A percentile compares a stretch with the other conserved stretches of the same genome.
These are phyloP conservation scores for Capromys pilorides DNA, from an alignment of 2,797 vertebrate species.

Conservation along the genomic window DNA sequence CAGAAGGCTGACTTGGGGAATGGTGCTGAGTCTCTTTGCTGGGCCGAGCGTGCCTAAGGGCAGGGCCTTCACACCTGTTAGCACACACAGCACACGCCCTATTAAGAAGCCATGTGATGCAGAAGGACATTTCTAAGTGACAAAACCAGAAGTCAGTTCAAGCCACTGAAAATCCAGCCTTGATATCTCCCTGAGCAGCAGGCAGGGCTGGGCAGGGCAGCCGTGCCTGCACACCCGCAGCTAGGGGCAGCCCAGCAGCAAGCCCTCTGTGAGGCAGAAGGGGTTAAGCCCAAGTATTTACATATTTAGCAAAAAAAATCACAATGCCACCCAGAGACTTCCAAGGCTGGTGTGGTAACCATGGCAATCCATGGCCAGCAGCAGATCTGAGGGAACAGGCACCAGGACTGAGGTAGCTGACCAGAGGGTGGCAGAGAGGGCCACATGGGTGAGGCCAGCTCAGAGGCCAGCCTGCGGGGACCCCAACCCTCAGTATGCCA, in stretches of 20 bases:
- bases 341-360: slow-evolving; percentile 56
- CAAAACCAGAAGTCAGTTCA: background rate
- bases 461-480: background rate
- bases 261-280: slow-evolving; percentile 13
- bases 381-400: background rate
- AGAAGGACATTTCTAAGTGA: slow-evolving; percentile 15
- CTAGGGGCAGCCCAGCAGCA: background rate
- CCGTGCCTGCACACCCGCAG: background rate
- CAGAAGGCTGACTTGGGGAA: background rate
- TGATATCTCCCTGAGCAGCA: background rate
- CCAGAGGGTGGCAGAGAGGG: background rate
- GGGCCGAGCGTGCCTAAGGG: background rate
- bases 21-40: background rate
- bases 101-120: background rate
- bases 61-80: background rate
- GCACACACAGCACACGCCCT: background rate
- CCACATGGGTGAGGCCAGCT: background rate
- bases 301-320: slow-evolving; percentile 71
- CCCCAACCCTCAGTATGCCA: background rate
- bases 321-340: slow-evolving; percentile 46
- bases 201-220: background rate
- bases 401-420: background rate
- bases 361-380: background rate
- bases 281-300: slow-evolving; percentile 56
- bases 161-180: background rate